These are phyloP conservation scores for Helicoverpa zea DNA, from an alignment of 1,140 invertebrate species.

Conservation along the genomic window DNA sequence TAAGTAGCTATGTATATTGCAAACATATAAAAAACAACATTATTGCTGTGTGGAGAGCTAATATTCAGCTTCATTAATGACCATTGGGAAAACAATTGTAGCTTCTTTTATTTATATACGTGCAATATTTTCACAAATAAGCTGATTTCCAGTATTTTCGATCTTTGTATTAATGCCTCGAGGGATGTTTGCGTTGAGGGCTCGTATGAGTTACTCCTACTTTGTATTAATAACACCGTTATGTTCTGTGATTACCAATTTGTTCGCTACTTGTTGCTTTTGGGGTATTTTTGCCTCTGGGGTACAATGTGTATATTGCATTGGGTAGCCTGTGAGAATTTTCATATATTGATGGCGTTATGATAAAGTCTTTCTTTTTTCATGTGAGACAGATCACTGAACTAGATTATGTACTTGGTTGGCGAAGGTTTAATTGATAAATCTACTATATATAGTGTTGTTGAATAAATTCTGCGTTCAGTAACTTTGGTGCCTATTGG, in stretches of 20 bases:
- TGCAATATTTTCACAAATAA: not conserved
- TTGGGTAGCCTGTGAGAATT: not conserved
- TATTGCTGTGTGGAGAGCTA: too few species aligned
- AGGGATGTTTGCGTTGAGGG: not conserved
- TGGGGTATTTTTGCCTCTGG: not conserved
- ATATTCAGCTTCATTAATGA: too few species aligned
- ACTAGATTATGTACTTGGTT: too few species aligned
- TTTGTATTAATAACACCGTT: not conserved
- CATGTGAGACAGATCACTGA: too few species aligned
- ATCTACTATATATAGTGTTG: too few species aligned
- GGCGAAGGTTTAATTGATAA: too few species aligned
- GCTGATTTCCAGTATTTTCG: not conserved
- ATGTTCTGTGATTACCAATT: slow-evolving; percentile 20
- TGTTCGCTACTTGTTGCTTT: slow-evolving; percentile 29
- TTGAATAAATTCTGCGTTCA: too few species aligned
- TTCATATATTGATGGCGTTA: slow-evolving; percentile 1
- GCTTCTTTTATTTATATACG: not conserved
- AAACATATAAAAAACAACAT: too few species aligned
- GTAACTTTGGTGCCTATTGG: too few species aligned
- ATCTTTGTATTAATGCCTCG: not conserved
- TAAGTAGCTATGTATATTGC: too few species aligned
- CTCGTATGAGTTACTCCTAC: not conserved
- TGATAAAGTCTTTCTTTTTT: not conserved
- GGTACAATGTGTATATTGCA: not conserved
- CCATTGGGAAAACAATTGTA: too few species aligned